Evolutionary conservation across 2,797 vertebrate genomes (phyloP).

Genomic region (Lutra lutra): DNA sequence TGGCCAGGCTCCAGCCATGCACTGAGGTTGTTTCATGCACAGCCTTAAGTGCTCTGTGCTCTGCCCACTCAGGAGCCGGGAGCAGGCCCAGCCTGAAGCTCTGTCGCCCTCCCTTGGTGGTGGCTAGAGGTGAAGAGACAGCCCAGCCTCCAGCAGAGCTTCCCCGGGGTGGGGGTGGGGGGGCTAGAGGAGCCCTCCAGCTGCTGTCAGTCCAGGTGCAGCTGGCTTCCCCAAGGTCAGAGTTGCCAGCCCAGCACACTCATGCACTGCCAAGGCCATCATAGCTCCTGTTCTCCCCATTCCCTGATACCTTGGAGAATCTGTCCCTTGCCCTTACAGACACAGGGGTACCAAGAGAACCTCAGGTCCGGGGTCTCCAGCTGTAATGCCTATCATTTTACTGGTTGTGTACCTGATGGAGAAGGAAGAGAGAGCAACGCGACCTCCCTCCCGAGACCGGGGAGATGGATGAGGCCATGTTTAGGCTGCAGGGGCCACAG

Average conservation of each 20-base stretch:
- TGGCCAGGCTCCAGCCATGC: constrained; percentile 74
- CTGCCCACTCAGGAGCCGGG: constrained; percentile 38
- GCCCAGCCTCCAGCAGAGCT: neutral
- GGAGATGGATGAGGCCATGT: neutral
- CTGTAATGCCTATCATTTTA: neutral
- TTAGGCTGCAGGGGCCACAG: neutral
- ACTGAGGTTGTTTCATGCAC: constrained; percentile 76
- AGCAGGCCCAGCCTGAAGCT: constrained; percentile 65
- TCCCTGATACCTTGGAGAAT: neutral
- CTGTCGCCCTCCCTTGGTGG: constrained; percentile 71
- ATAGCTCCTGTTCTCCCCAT: neutral
- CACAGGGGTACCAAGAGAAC: neutral
- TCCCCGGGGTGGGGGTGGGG: neutral
- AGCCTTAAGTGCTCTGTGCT: constrained; percentile 70
- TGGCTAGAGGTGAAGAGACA: constrained; percentile 52
- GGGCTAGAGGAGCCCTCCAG: neutral
- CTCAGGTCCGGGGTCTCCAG: neutral
- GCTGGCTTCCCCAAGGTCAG: neutral
- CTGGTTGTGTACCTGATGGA: neutral
- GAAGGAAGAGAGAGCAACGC: neutral
- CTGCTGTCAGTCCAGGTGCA: neutral
- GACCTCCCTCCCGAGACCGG: neutral
- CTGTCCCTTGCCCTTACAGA: neutral
- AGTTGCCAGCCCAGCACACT: neutral
- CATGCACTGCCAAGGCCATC: neutral